Evolutionary conservation across 2,797 vertebrate species (phyloP), one percentile per base, ranked within the genome.

Genomic region (Gymnodraco acuticeps): DNA sequence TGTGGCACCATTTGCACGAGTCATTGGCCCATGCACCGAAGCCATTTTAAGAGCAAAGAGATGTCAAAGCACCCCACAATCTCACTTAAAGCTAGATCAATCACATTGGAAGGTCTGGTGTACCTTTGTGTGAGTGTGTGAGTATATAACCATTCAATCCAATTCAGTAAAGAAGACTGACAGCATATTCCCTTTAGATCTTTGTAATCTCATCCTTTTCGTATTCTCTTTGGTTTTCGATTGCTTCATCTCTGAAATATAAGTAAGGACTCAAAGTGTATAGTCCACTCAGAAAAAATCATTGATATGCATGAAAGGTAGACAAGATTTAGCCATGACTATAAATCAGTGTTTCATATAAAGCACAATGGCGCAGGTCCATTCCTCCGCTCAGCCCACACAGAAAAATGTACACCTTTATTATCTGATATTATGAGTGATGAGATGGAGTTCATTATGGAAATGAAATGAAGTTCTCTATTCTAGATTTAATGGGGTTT

Each of bases 1-100:
- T 86, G 80, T 70, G 88, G 86, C 82, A 77, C 90, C 90, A 91
- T 93, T 93, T 92, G 90, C 91, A 87, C 63, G 81, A 88, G 69
- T 87, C 89, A 87, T 78, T 88, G 84, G 81, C 76, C 77, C 80
- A 11, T 81, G 80, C 80, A 71, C 71, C 61, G 84, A 89, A 86
- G 87, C 89, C 88, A 90, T 92, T 92, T 91, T 92, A 90, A 82
- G 79, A 87, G 78, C 75, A 80, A 10, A 0, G 64, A 75, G 59
- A 78, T 83, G 67, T 69, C 62, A 74, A 56, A 69, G 79, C 81
- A 46, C 62, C 67, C 58, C 43, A 16, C 80, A 76, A 82, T 75
- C 68, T 76, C 59, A 55, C 56, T 74, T 38, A 75, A 31, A 74
- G 64, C 14, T 2, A 65, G 63, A 84, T 80, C 78, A 60, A 74